These are phyloP conservation scores for Willowsia nigromaculata DNA, from an alignment of 2,888 invertebrate species.

Conservation along the genomic window DNA sequence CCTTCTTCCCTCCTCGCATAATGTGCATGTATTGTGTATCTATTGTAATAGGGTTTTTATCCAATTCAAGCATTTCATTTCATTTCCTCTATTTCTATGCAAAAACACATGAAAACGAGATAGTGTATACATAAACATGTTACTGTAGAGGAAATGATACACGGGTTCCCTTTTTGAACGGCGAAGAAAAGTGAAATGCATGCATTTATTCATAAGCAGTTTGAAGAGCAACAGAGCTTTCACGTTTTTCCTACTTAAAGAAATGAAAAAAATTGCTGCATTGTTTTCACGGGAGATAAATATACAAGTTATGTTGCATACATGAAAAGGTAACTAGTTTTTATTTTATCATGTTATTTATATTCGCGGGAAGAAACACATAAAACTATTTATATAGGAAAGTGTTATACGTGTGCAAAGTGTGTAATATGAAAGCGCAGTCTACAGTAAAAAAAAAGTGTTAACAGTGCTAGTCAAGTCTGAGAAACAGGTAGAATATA, in stretches of 20 bases:
- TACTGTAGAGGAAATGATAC: neutral
- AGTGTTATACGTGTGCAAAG: conserved; percentile 13
- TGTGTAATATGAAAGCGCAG: neutral
- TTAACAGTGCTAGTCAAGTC: neutral
- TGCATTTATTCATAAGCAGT: neutral
- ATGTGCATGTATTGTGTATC: conserved; percentile 47
- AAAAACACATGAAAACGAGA: neutral
- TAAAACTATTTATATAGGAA: neutral
- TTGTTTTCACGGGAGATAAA: conserved; percentile 49
- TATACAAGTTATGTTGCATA: conserved; percentile 31
- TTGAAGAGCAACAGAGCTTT: neutral
- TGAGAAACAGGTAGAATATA: conserved; percentile 14
- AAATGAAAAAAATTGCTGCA: conserved; percentile 36
- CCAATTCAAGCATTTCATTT: conserved; percentile 61
- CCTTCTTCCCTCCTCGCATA: neutral
- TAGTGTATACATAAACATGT: neutral
- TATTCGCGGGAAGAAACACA: neutral
- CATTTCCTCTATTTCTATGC: conserved; percentile 10
- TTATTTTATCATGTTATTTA: conserved; percentile 24
- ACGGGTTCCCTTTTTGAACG: neutral
- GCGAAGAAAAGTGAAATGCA: neutral
- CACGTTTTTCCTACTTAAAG: conserved; percentile 18
- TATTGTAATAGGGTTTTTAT: conserved; percentile 40
- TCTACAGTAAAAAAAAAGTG: neutral
- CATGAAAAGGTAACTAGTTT: conserved; percentile 26